Base-by-base conservation (phyloP, 2,797 vertebrate genomes). In the Mormyrus proboscirostris region DNA sequence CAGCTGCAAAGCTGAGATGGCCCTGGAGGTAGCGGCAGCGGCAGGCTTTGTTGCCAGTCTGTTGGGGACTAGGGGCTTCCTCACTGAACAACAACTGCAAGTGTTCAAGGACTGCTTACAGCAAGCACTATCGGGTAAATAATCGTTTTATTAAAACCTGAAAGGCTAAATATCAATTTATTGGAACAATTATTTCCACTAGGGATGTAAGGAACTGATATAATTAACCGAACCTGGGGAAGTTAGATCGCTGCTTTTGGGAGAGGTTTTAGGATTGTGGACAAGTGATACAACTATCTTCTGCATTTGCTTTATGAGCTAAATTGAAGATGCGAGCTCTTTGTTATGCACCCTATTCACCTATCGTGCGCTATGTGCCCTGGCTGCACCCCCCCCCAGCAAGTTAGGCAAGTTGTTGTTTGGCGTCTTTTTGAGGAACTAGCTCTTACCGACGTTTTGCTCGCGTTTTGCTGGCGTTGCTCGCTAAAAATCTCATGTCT, bases 1-100 rank as follows among this genome's bases (percentile, higher is more conserved):
- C 88, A 89, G 89, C 44, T 90, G 89, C 2, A 93, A 92, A 87
- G 89, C 91, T 0, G 95, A 96, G 0, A 96, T 96, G 95, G 89
- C 91, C 7, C 95, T 95, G 5, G 97, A 97, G 93, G 96, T 97
- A 90, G 95, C 95, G 6, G 96, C 96, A 2, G 97, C 97, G 6
- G 97, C 96, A 4, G 93, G 94, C 0, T 97, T 97, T 90, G 94
- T 97, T 12, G 95, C 96, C 85, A 92, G 96, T 47, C 91, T 97
- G 2, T 79, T 97, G 89, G 93, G 95, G 53, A 96, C 95, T 8
- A 94, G 96, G n/a, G 96, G 96, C 86, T 94, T 96, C 50, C 94
- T 97, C 29, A 96, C 93, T 88, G 96, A 97, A 87, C 95, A 95
- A 85, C 96, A 96, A 89, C 94, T 97, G 0, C 95, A 95, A 90